Evolutionary conservation across 2,888 invertebrate genomes (phyloP), one percentile per base, ranked within the genome.

Genomic region (Auanema freiburgensis): DNA sequence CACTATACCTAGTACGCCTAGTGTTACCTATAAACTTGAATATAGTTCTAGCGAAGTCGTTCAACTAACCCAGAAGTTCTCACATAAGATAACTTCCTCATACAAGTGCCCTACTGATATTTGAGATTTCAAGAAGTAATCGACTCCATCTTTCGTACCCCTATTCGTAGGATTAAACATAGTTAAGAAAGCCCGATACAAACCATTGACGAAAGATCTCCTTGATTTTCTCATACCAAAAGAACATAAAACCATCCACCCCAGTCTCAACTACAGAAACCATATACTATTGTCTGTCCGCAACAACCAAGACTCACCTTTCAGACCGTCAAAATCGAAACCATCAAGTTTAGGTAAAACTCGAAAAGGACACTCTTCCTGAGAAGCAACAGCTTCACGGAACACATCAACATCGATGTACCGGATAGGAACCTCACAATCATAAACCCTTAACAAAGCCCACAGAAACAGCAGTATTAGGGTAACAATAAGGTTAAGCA

Each of bases 51-150:
- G 33, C 33, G 33, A 33, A 33, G 33, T 33, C 3, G 3, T 33
- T 5, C 4, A 33, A 56, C 56, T 24, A 11, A 62, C 61, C 46
- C 53, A 40, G 51, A 56, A 56, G 40, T 56, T 62, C 8, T 62
- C 61, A 21, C 51, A 62, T 10, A 50, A 11, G 1, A 62, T 1
- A 18, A 62, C 24, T 41, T 62, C 61, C 41, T 62, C 57, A 41
- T 49, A 50, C 12, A 62, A 16, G 41, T 62, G 55, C 0, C 46
- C n/a, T 1, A 40, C 57, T 12, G 44, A 42, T 43, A 62, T n/a
- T 49, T 62, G 61, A 2, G 41, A 23, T 16, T 21, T 23, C 18
- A 62, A 21, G 51, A 55, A 62, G 2, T 33, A 11, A 11, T 8
- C 51, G 10, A n/a, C 42, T 51, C 54, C 50, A 11, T 12, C 41